Evolutionary conservation across 2,888 invertebrate species (phyloP), one percentile per base, ranked within the genome.

Genomic region (Drosophila melanosoma): DNA sequence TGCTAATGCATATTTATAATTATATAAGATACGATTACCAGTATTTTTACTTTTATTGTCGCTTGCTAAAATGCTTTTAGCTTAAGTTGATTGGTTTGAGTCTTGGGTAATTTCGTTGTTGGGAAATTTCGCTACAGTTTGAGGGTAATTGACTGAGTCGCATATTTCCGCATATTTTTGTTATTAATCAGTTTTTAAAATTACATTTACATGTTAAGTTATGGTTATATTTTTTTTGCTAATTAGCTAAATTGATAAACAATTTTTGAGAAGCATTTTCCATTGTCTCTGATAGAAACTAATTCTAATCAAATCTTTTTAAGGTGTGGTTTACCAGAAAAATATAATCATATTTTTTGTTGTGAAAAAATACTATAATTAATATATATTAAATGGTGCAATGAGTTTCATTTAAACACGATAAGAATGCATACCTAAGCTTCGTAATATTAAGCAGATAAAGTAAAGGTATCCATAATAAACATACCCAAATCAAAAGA

Each of bases 81-180:
- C 45, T 60, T 35, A n/a, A 26, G 17, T 17, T 10, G 1, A 7
- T 12, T 1, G 76, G 68, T 53, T 61, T 53, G 57, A 23, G 60
- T 42, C 62, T 66, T 61, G 57, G 73, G 15, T 74, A 69, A 42
- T 26, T 38, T 0, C 53, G 26, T 11, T 10, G 1, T 0, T 12
- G 49, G 53, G 48, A 64, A 57, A 48, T 70, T 64, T 29, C 1
- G 1, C 0, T 40, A 53, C 48, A 36, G 51, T 60, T 59, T 58
- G 7, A 12, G 15, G 1, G 42, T 1, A 3, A 48, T n/a, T 58
- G 58, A 0, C 1, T 12, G 8, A 12, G 11, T 5, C 10, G 3
- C 26, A n/a, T n/a, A n/a, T n/a, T 2, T 35, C 6, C 23, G 6
- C 17, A 36, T 10, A 12, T 15, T 35, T 12, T 17, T 7, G n/a